phyloP scores from a whole-genome alignment of 1,140 invertebrate genomes.

The Brachionus calyciflorus region DNA sequence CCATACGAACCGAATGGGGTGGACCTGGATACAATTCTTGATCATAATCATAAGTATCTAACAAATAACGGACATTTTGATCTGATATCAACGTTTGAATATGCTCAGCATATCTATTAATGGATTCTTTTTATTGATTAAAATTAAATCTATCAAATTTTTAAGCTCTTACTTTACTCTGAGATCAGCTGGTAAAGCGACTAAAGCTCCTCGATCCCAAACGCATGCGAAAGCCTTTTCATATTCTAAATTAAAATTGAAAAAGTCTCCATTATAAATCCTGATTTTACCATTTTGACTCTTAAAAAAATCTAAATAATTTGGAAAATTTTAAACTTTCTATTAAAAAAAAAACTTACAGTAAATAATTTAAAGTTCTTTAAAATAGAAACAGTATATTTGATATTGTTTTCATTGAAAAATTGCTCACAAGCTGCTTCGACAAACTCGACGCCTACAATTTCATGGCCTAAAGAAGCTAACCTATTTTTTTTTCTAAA shows the following conservation, averaged over 20 bases:
- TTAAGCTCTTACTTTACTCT: conserved; percentile 1
- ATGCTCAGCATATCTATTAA: background rate
- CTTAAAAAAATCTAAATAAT: background rate
- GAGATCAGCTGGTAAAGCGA: background rate
- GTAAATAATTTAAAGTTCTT: background rate
- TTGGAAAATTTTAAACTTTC: no score
- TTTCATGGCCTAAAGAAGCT: conserved; percentile 17
- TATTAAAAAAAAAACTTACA: background rate
- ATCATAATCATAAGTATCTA: conserved; percentile 38
- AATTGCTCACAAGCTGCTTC: conserved; percentile 23
- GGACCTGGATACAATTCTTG: conserved; percentile 11
- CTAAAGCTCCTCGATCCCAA: conserved; percentile 43
- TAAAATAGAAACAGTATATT: background rate
- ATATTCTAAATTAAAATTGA: background rate
- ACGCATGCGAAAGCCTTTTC: conserved; percentile 19
- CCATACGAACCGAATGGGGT: conserved; percentile 10
- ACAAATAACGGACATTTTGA: conserved; percentile 7
- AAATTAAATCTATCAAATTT: background rate
- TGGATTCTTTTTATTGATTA: background rate
- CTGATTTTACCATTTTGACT: background rate
- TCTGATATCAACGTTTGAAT: background rate
- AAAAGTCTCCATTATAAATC: conserved; percentile 41
- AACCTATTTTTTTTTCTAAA: background rate
- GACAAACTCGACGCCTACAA: conserved; percentile 22
- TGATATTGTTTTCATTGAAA: conserved; percentile 18